Evolutionary conservation across 2,113 vertebrate species (phyloP), one percentile per base, ranked within the genome.

Genomic region (Chionodraco myersi): DNA sequence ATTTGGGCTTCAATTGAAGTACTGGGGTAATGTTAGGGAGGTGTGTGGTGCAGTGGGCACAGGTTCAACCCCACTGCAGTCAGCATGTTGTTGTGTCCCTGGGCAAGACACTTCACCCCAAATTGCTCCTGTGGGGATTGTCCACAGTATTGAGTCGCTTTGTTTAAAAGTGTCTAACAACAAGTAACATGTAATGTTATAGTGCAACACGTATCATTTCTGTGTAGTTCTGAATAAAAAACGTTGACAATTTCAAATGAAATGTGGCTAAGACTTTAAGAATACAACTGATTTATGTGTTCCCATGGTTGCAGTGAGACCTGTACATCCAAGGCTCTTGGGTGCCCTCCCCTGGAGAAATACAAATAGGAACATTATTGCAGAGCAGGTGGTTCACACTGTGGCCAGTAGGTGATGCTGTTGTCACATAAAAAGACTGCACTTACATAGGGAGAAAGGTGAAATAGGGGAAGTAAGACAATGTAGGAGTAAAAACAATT

Each of bases 331-430:
- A 82, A 93, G 91, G 92, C 88, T 92, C 88, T 45, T 79, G 90
- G 86, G 86, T 92, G 93, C 92, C 93, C 92, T 90, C 93, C 68
- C 59, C 89, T 93, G 93, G 92, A 90, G 80, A 90, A 84, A 92
- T 66, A 52, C 66, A 76, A 49, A 64, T 9, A 44, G 49, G 59
- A 58, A 15, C 15, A 7, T 16, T 10, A 23, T 14, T 52, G 1
- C 26, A 51, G 14, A 58, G 9, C 0, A 11, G 4, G 59, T 8
- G 5, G 61, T 70, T 53, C 71, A 10, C 23, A 54, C 1, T 36
- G 14, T 34, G 44, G 48, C 91, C 94, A 87, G 60, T 69, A 79
- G 88, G 84, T 82, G 91, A 58, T 67, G 86, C 81, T 90, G 82
- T 88, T 91, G 88, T 66, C 66, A 53, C 80, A 66, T 16, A 30